phyloP scores from a whole-genome alignment of 1,140 invertebrate species.

The Triops longicaudatus region DNA sequence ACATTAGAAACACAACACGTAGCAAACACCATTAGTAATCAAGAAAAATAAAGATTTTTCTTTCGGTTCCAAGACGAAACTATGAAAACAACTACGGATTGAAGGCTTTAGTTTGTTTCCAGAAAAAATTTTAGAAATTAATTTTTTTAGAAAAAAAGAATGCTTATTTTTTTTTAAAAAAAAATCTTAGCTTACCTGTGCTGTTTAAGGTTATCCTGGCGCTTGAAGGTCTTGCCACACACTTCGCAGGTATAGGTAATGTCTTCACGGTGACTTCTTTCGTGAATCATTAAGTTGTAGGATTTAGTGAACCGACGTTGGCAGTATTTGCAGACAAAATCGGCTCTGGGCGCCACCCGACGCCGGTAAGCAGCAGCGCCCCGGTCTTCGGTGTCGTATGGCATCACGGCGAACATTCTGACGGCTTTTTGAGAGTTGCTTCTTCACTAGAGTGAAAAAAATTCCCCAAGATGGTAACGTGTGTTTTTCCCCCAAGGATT shows the following conservation, averaged over 20 bases:
- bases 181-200: slow-evolving; percentile 64
- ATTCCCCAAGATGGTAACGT: not conserved
- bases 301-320: slow-evolving; percentile 97
- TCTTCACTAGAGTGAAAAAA: not conserved
- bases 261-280: slow-evolving; percentile 96
- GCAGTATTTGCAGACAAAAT: slow-evolving; percentile 99
- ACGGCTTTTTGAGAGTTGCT: not conserved
- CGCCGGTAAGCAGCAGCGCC: slow-evolving; percentile 42
- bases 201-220: slow-evolving; percentile 91
- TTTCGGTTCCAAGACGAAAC: not conserved
- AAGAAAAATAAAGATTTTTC: not conserved
- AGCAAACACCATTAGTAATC: slow-evolving; percentile 11
- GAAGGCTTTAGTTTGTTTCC: not conserved
- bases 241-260: slow-evolving; percentile 97
- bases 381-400: slow-evolving; percentile 82
- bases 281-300: slow-evolving; percentile 99
- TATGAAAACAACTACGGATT: not conserved
- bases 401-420: slow-evolving; percentile 70
- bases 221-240: slow-evolving; percentile 95
- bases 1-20: slow-evolving; percentile 8
- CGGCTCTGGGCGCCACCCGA: slow-evolving; percentile 64
- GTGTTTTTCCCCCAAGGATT: not conserved
- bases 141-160: no score
- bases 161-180: no score
- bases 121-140: not conserved